A percentile compares a stretch with the other conserved stretches of the same genome.
These are phyloP conservation scores for Trogon surrucura DNA, from an alignment of 2,113 vertebrate genomes.

Conservation along the genomic window DNA sequence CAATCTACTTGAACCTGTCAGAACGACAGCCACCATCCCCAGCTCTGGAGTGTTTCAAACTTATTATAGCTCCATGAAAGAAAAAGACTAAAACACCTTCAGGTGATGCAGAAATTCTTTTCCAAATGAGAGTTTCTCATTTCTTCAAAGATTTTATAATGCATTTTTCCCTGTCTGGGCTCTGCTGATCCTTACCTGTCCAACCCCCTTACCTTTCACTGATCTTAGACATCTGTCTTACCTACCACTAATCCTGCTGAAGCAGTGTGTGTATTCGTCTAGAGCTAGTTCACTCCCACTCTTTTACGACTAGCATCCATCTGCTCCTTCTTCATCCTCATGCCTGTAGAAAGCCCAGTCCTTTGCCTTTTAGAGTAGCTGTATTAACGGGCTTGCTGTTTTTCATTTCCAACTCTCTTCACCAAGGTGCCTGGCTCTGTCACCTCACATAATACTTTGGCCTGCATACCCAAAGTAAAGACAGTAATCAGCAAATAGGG, in stretches of 20 bases:
- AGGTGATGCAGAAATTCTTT: not conserved
- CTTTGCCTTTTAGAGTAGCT: not conserved
- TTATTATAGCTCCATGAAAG: not conserved
- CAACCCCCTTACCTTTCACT: not conserved
- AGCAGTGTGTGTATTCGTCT: not conserved
- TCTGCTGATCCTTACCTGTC: not conserved
- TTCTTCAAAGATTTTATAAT: not conserved
- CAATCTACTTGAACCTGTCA: not conserved
- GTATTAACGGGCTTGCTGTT: not conserved
- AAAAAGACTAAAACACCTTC: not conserved
- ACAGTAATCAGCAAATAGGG: not conserved
- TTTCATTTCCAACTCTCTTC: not conserved
- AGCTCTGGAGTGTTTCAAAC: not conserved
- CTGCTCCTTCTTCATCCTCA: not conserved
- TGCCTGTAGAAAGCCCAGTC: not conserved
- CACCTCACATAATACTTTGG: not conserved
- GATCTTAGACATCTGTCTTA: not conserved
- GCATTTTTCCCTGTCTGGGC: not conserved
- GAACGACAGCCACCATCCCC: fast-evolving
- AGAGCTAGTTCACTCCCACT: not conserved
- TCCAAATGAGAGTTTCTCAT: fast-evolving
- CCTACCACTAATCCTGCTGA: not conserved
- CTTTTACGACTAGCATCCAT: not conserved
- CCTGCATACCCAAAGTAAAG: not conserved
- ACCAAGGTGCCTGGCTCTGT: not conserved